Conservation (phyloP, 2,888 invertebrate genomes). For the Mesorhabditis spiculigera region DNA sequence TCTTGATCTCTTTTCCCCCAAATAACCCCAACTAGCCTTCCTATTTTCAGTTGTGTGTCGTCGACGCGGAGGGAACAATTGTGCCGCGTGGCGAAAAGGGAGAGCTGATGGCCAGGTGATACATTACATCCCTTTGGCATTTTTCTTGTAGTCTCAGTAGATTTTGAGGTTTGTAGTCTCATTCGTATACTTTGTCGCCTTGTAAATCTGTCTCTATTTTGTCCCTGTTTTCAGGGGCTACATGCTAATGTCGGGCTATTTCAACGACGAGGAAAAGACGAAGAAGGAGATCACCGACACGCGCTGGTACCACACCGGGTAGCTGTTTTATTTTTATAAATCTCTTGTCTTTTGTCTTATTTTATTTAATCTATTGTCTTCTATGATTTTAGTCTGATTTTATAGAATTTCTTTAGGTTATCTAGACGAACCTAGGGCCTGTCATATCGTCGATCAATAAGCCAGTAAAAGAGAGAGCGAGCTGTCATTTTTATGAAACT, state of each 20-base stretch:
- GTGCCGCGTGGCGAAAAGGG: conserved; percentile 74
- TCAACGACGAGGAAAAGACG: conserved; percentile 75
- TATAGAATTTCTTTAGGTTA: no score
- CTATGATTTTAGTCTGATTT: no score
- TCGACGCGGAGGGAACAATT: conserved; percentile 68
- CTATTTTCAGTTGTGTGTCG: conserved; percentile 39
- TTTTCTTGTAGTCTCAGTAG: background rate
- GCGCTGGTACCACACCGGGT: conserved; percentile 80
- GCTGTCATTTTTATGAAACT: no score
- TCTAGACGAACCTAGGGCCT: no score
- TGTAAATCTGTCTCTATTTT: background rate
- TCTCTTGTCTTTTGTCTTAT: no score
- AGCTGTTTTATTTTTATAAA: no score
- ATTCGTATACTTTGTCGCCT: background rate
- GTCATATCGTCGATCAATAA: no score
- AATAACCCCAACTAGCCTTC: background rate
- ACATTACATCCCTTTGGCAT: background rate
- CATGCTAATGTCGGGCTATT: conserved; percentile 76
- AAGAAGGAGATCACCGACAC: conserved; percentile 68
- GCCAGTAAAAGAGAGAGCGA: no score
- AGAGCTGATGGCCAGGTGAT: conserved; percentile 71
- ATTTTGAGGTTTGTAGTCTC: no score
- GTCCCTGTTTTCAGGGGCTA: conserved; percentile 64
- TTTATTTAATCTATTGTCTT: no score
- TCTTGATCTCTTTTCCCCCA: no score